Percentiles rank a stretch among this genome's conserved stretches.
These are phyloP conservation scores for Aphelinus atriplicis DNA, from an alignment of 1,140 invertebrate genomes.

Conservation along the genomic window DNA sequence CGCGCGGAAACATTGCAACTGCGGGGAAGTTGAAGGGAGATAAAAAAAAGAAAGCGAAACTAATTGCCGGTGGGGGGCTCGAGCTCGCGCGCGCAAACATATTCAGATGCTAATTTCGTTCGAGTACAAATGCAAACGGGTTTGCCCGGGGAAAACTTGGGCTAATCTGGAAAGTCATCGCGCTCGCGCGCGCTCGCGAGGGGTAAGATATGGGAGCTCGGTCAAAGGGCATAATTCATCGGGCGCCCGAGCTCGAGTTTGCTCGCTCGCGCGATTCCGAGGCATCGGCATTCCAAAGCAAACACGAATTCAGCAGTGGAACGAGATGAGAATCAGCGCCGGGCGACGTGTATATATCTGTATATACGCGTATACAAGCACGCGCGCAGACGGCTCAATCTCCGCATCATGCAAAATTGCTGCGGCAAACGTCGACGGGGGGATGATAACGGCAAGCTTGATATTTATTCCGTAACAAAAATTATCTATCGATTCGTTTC, in stretches of 20 bases:
- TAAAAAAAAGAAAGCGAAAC: too few species aligned
- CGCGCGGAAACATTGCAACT: too few species aligned
- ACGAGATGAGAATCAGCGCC: not conserved
- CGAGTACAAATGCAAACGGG: too few species aligned
- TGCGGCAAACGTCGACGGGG: constrained; percentile 39
- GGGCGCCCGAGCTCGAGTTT: not conserved
- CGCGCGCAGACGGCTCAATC: constrained; percentile 45
- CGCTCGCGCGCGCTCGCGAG: too few species aligned
- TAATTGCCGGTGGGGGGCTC: too few species aligned
- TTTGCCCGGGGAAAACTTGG: too few species aligned
- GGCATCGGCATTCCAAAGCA: constrained; percentile 28
- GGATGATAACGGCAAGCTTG: not conserved
- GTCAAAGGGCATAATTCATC: constrained; percentile 36
- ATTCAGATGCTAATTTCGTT: too few species aligned
- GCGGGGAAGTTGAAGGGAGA: too few species aligned
- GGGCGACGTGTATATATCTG: not conserved
- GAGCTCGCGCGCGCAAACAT: too few species aligned
- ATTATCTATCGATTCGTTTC: constrained; percentile 12
- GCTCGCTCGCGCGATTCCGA: constrained; percentile 6
- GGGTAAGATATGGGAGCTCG: constrained; percentile 2
- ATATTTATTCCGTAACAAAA: constrained; percentile 11
- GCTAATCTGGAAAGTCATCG: too few species aligned
- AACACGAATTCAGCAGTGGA: not conserved
- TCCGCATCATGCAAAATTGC: constrained; percentile 56
- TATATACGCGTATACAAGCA: too few species aligned